These are phyloP conservation scores for Solenopsis invicta DNA, from an alignment of 1,140 invertebrate species.

Conservation along the genomic window DNA sequence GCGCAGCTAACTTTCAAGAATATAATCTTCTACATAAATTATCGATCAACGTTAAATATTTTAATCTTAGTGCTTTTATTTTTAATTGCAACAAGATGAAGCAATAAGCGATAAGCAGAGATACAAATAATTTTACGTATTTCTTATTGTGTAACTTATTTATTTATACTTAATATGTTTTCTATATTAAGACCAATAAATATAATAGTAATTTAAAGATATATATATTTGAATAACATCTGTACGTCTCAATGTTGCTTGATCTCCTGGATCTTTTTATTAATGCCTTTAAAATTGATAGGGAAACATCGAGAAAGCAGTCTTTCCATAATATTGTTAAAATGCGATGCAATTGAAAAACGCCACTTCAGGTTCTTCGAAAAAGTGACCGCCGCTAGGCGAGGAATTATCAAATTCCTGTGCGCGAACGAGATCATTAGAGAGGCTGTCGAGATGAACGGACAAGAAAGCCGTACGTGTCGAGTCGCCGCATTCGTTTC, in stretches of 20 bases:
- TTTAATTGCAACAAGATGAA: not conserved
- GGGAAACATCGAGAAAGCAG: not conserved
- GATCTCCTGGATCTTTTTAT: not conserved
- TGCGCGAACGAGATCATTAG: conserved; percentile 71
- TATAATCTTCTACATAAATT: not conserved
- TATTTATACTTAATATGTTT: not conserved
- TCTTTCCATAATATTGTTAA: conserved; percentile 44
- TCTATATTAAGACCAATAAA: not conserved
- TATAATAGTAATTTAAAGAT: not conserved
- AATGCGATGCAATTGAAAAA: conserved; percentile 39
- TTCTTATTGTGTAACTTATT: not conserved
- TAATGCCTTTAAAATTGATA: not conserved
- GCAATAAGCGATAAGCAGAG: not conserved
- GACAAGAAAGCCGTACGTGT: conserved; percentile 73
- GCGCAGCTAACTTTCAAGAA: not conserved
- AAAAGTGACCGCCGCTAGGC: conserved; percentile 36
- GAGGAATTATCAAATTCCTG: conserved; percentile 71
- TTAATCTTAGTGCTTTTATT: not conserved
- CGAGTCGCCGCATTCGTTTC: conserved; percentile 40
- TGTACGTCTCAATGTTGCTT: not conserved
- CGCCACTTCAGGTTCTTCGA: not conserved
- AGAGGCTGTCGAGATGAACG: conserved; percentile 43
- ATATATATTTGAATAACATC: not conserved
- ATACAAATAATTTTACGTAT: not conserved
- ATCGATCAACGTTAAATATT: not conserved